Evolutionary conservation across 2,797 vertebrate species (phyloP).

Genomic region (Danionella dracula): DNA sequence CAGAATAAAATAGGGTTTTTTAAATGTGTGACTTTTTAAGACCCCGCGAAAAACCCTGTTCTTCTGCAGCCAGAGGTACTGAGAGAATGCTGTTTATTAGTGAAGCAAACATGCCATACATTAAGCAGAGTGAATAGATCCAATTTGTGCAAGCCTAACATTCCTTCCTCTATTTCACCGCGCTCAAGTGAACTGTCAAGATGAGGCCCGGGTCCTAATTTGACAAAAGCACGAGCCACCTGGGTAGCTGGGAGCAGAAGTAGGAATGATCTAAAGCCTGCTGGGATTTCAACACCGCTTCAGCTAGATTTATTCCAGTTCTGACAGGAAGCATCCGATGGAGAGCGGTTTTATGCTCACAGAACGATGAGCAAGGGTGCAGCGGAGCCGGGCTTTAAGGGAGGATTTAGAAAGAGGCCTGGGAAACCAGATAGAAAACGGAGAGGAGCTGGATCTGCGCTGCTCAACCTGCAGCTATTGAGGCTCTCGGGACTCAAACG

Average conservation of each 20-base stretch:
- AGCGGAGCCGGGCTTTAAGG: background rate
- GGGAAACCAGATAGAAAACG: slow-evolving; percentile 7
- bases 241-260: background rate
- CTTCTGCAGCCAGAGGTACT: no score
- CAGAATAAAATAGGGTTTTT: no score
- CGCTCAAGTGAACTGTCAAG: background rate
- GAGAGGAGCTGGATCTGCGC: background rate
- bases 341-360: slow-evolving; percentile 12
- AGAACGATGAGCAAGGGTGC: background rate
- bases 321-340: background rate
- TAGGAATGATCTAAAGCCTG: background rate
- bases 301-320: background rate
- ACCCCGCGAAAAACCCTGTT: no score
- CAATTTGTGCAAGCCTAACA: background rate
- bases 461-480: background rate
- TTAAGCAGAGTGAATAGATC: background rate
- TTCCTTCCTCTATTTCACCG: background rate
- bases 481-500: background rate
- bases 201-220: background rate
- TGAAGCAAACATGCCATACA: background rate
- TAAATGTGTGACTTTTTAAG: no score
- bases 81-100: no score
- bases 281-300: background rate
- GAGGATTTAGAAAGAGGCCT: slow-evolving; percentile 17
- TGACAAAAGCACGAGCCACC: background rate